These are phyloP conservation scores for Meteorus sp. DNA, from an alignment of 1,140 invertebrate genomes.

Conservation along the genomic window DNA sequence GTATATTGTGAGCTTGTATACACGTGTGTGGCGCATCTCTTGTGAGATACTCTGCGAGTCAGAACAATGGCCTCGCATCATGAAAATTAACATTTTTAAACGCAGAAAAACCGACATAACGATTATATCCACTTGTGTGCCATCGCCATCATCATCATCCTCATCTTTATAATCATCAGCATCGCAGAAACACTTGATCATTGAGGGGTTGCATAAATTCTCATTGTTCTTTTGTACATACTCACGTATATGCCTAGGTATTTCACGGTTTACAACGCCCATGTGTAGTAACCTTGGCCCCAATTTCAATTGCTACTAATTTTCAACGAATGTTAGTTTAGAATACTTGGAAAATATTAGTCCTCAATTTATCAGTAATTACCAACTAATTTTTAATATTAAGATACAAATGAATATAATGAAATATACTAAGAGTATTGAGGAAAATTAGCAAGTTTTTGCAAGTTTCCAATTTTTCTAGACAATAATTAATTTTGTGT, in stretches of 20 bases:
- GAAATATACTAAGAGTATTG: too few species aligned
- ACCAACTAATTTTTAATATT: too few species aligned
- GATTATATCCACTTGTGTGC: conserved; percentile 25
- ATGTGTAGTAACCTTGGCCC: conserved; percentile 52
- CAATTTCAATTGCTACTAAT: conserved; percentile 42
- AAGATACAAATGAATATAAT: too few species aligned
- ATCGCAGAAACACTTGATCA: not conserved
- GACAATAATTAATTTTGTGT: too few species aligned
- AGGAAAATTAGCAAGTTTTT: too few species aligned
- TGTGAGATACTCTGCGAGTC: conserved; percentile 12
- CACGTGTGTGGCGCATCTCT: conserved; percentile 15
- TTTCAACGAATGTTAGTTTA: not conserved
- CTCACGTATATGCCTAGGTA: conserved; percentile 27
- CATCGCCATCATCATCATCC: not conserved
- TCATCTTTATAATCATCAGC: not conserved
- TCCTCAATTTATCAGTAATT: too few species aligned
- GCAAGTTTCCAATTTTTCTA: too few species aligned
- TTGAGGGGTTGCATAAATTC: conserved; percentile 40
- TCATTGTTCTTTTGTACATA: conserved; percentile 44
- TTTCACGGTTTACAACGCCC: too few species aligned
- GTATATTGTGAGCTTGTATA: too few species aligned
- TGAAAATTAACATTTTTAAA: conserved; percentile 39
- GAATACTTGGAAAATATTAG: too few species aligned
- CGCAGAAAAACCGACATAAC: conserved; percentile 27
- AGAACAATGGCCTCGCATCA: conserved; percentile 37